Evolutionary conservation across 2,113 vertebrate genomes (phyloP), one percentile per base, ranked within the genome.

Genomic region (Lethenteron reissneri): DNA sequence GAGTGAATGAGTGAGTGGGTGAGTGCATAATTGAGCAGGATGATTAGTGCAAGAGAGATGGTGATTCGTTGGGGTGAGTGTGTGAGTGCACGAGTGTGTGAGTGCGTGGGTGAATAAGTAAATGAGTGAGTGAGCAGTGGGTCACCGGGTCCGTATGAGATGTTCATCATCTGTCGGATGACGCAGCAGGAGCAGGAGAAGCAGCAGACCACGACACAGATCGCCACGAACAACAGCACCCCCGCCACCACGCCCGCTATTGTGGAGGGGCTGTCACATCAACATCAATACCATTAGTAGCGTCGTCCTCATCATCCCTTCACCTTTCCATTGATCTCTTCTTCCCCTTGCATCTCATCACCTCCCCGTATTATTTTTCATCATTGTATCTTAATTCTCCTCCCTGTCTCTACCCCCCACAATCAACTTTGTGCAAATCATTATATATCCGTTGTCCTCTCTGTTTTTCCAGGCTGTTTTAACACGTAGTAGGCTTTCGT

Each of bases 161-260:
- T 25, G 25, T 68, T 68, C 64, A 68, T 68, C 64, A 68, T 68
- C 25, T 68, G 64, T 68, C 64, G 64, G 25, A 68, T 25, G 25
- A 68, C 64, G 25, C 64, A 68, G 64, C 64, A 68, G 25, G 64
- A 68, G 25, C 64, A 68, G 64, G 64, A 68, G 64, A 68, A 68
- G 25, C 64, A 68, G 64, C 64, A 68, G 25, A 25, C 64, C n/a
- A 68, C 64, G n/a, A 68, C 64, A 68, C n/a, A 25, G 64, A 68
- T 68, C 10, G 64, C 64, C n/a, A 25, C 64, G 25, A 68, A 68
- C n/a, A 68, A 25, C 9, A 68, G 64, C n/a, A 68, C 64, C n/a
- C 64, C 64, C n/a, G 64, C 64, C 64, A 68, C 64, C 64, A 68
- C 64, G 25, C 64, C 64, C 25, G 64, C 64, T 68, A 68, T 68